phyloP scores from a whole-genome alignment of 2,888 invertebrate genomes.

The Sesia bembeciformis region DNA sequence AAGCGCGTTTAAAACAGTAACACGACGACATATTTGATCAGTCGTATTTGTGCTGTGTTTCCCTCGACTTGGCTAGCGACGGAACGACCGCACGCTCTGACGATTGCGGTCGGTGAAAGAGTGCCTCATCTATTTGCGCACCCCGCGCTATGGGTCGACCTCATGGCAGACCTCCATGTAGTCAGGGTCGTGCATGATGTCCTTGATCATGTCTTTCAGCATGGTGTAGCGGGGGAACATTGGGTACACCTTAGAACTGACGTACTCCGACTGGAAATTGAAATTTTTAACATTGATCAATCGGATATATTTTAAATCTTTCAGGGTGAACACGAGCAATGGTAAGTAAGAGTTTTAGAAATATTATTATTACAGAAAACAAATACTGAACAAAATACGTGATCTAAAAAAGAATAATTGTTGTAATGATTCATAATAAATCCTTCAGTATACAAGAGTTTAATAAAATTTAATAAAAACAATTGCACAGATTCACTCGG shows the following conservation, averaged over 20 bases:
- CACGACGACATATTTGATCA: neutral
- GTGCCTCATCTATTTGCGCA: slow-evolving; percentile 70
- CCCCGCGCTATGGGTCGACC: slow-evolving; percentile 81
- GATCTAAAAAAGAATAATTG: no score
- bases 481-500: no score
- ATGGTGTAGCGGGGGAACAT: slow-evolving; percentile 95
- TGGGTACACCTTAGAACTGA: slow-evolving; percentile 93
- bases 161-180: slow-evolving; percentile 98
- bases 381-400: no score
- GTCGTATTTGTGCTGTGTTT: neutral
- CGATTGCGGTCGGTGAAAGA: slow-evolving; percentile 62
- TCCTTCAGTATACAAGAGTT: no score
- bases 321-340: no score
- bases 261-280: slow-evolving; percentile 86
- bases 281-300: no score
- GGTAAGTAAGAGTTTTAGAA: no score
- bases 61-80: slow-evolving; percentile 37
- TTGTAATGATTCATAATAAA: no score
- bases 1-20: no score
- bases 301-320: no score
- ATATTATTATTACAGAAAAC: no score
- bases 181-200: slow-evolving; percentile 95
- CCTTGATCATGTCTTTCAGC: slow-evolving; percentile 98
- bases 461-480: no score
- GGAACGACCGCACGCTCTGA: slow-evolving; percentile 58